Evolutionary conservation across 2,888 invertebrate genomes (phyloP).

Genomic region (Eupithecia vulgata): DNA sequence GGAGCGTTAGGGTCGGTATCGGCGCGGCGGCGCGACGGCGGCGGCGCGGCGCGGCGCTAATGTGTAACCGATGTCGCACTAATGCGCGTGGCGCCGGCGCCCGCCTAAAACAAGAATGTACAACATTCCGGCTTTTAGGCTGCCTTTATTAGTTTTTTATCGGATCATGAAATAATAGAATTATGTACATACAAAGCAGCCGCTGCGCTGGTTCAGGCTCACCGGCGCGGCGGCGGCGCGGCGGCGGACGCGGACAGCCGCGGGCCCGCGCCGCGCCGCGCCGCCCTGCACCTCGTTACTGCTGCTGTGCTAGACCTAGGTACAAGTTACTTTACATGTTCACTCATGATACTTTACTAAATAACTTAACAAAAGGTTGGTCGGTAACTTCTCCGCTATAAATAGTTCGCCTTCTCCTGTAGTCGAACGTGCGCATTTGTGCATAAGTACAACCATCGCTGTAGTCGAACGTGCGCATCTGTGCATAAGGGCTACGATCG

Average conservation of each 20-base stretch:
- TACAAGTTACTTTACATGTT: no score
- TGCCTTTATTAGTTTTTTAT: constrained; percentile 78
- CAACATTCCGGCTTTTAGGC: constrained; percentile 79
- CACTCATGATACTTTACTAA: no score
- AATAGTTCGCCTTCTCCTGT: no score
- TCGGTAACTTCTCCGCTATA: no score
- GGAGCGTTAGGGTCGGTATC: constrained; percentile 1
- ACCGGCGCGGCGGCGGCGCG: background rate
- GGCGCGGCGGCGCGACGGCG: background rate
- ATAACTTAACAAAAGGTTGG: no score
- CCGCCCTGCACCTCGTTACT: no score
- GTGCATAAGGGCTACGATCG: no score
- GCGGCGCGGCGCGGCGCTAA: constrained; percentile 66
- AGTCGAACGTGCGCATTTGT: no score
- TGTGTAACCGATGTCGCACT: constrained; percentile 75
- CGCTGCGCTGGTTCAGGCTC: constrained; percentile 56
- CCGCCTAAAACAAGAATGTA: constrained; percentile 75
- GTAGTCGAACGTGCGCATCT: no score
- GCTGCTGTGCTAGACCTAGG: no score
- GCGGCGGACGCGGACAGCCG: background rate
- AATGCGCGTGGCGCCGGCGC: constrained; percentile 82
- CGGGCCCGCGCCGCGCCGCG: background rate
- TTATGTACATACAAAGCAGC: constrained; percentile 72
- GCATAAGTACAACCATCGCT: no score
- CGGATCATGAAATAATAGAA: constrained; percentile 78